phyloP scores from a whole-genome alignment of 2,888 invertebrate genomes.

The Margaritifera margaritifera region DNA sequence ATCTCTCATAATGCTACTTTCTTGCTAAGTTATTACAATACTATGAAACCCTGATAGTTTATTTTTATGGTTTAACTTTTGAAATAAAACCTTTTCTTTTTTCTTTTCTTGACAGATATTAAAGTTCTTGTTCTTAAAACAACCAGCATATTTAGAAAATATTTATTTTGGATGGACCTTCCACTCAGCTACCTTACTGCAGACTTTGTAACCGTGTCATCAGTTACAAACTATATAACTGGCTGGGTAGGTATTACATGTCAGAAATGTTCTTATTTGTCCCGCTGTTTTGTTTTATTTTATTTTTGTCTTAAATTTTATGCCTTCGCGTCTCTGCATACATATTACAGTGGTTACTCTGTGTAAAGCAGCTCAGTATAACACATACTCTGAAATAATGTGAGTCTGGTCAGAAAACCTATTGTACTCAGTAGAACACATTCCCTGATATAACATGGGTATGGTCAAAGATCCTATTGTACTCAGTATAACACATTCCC shows the following conservation, averaged over 20 bases:
- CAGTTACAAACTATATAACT: constrained; percentile 39
- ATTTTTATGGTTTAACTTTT: too few relatives aligned
- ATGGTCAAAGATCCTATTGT: too few relatives aligned
- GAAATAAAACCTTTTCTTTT: not conserved
- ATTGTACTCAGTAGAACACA: too few relatives aligned
- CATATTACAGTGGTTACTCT: too few relatives aligned
- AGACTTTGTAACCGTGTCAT: constrained; percentile 57
- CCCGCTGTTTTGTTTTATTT: not conserved
- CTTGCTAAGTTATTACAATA: too few relatives aligned
- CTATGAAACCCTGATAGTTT: too few relatives aligned
- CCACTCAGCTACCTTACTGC: constrained; percentile 76
- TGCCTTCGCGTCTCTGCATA: not conserved
- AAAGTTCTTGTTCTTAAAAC: constrained; percentile 86
- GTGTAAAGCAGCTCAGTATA: too few relatives aligned
- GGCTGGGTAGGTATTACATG: constrained; percentile 38
- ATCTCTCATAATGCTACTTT: too few relatives aligned
- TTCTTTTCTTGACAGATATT: constrained; percentile 26
- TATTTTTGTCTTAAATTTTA: constrained; percentile 2
- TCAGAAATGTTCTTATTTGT: not conserved
- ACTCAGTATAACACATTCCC: too few relatives aligned
- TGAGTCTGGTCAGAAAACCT: too few relatives aligned
- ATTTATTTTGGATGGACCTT: constrained; percentile 85
- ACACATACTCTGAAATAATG: too few relatives aligned
- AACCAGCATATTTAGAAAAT: constrained; percentile 89
- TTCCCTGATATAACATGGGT: too few relatives aligned